These are phyloP conservation scores for Myrmecophaga tridactyla DNA, from an alignment of 2,113 vertebrate species.

Conservation along the genomic window DNA sequence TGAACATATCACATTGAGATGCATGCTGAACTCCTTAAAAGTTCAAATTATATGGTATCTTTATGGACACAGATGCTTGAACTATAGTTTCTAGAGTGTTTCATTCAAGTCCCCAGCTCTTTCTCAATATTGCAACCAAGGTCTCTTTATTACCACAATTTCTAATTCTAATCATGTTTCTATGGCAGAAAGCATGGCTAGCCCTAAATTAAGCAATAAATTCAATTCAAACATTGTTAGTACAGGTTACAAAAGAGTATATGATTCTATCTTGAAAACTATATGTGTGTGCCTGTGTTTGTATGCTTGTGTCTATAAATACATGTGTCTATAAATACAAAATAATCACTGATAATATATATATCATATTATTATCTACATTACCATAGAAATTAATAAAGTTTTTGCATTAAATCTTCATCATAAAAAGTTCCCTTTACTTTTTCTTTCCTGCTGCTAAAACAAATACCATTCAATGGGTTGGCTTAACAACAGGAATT, in stretches of 20 bases:
- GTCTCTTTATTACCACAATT: background rate
- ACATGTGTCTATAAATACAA: no score
- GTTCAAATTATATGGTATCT: no score
- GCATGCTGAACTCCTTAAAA: background rate
- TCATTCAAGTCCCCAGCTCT: background rate
- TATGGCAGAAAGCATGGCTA: background rate
- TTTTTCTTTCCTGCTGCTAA: no score
- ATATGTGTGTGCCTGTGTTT: background rate
- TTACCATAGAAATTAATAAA: no score
- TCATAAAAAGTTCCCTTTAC: no score
- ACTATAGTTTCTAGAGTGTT: background rate
- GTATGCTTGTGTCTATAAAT: no score
- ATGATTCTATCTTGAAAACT: background rate
- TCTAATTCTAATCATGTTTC: background rate
- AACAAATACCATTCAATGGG: no score
- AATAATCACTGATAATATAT: no score
- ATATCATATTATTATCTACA: no score
- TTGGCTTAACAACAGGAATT: no score
- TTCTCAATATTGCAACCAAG: background rate
- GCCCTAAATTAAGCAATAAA: background rate
- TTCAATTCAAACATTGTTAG: background rate
- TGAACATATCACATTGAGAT: background rate
- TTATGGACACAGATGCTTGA: background rate
- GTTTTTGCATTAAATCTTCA: no score
- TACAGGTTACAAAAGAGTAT: background rate